Evolutionary conservation across 2,113 vertebrate genomes (phyloP), one percentile per base, ranked within the genome.

Genomic region (Ibidorhyncha struthersii): DNA sequence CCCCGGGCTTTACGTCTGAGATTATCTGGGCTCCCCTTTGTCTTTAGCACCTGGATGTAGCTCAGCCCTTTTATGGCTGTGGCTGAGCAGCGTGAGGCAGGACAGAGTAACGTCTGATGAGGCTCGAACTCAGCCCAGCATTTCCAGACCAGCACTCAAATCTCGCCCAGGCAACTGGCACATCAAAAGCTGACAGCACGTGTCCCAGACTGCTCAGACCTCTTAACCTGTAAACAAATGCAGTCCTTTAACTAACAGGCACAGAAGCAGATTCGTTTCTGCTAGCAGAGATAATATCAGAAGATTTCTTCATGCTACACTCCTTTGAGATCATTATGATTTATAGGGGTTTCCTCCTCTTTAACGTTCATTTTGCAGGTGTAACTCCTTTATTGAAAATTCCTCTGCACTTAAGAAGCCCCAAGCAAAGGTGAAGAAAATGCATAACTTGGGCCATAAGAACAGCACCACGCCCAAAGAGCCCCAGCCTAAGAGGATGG

Each of bases 361-460:
- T 87, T 89, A 58, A 94, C 90, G 97, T 93, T 93, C 32, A 43
- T 89, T 93, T 79, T 85, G 30, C 93, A 99, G 99, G 97, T 99
- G 99, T 97, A 99, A 99, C 96, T 99, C 99, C 19, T 99, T 99
- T 98, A 99, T 99, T 96, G 99, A 99, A 96, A 99, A 99, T 98
- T 95, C 99, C 9, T 98, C 98, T 5, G 98, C 98, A 3, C 98
- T 99, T 98, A 99, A 99, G 98, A 99, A 99, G 98, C 99, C 99
- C 58, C 99, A 99, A 96, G 98, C 99, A 93, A 99, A 99, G 96
- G 98, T 99, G 97, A 99, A 99, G 98, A 99, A 99, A 97, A 97
- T 98, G 93, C 99, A 99, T 90, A 98, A 98, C 95, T 98, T 99
- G 41, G 99, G 99, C 38, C 99, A 99, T 95, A 99, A 99, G 93